Conservation (phyloP, 2,113 vertebrate species). For the Odobenus rosmarus region DNA sequence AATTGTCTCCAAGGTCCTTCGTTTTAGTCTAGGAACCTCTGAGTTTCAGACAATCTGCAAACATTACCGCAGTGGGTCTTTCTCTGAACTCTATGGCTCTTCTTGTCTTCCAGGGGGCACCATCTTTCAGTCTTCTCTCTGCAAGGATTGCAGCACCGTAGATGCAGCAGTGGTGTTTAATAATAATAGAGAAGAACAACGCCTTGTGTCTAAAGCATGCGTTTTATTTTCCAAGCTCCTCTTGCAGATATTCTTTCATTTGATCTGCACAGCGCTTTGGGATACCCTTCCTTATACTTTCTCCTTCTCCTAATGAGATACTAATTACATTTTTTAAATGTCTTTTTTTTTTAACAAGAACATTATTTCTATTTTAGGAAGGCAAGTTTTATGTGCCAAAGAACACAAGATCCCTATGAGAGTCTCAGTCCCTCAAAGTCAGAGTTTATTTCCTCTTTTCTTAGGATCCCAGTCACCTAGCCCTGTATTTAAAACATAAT, state of each 20-base stretch:
- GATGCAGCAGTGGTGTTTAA: background rate
- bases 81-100: background rate
- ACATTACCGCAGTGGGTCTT: no score
- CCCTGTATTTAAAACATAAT: background rate
- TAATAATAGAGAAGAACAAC: background rate
- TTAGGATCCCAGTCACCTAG: background rate
- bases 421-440: background rate
- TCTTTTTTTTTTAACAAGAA: conserved; percentile 38
- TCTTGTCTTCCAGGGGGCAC: background rate
- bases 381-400: conserved; percentile 48
- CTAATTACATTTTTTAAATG: conserved; percentile 37
- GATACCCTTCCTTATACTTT: background rate
- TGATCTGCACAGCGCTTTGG: background rate
- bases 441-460: conserved; percentile 43
- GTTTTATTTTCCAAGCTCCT: background rate
- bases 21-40: conserved; percentile 10
- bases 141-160: background rate
- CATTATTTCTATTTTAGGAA: conserved; percentile 61
- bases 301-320: conserved; percentile 35
- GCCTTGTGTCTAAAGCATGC: background rate
- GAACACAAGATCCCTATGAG: conserved; percentile 52
- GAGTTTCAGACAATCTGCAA: background rate
- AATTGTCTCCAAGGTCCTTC: background rate
- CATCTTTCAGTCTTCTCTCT: background rate
- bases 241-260: background rate